Conservation (phyloP, 2,888 invertebrate genomes). For the Augochlorella aurata region DNA sequence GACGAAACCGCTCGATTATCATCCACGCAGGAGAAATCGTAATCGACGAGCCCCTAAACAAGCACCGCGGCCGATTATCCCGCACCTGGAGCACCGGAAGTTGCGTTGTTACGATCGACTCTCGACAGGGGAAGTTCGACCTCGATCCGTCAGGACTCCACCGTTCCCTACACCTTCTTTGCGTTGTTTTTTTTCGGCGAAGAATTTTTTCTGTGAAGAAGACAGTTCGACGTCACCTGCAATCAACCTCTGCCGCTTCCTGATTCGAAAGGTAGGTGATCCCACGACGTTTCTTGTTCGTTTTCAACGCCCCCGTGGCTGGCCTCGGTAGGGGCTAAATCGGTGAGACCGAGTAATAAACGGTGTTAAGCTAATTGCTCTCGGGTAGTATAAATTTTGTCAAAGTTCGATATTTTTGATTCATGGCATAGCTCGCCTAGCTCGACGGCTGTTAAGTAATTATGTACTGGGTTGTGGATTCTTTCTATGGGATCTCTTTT, state of each 20-base stretch:
- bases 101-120: conserved; percentile 21
- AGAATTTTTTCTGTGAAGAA: conserved; percentile 17
- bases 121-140: conserved; percentile 21
- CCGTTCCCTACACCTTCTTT: background rate
- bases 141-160: background rate
- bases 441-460: background rate
- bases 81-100: conserved; percentile 26
- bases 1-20: conserved; percentile 19
- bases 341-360: background rate
- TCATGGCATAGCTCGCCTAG: background rate
- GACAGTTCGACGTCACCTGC: too few relatives aligned
- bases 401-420: background rate
- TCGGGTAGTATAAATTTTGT: background rate
- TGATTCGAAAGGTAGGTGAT: conserved; percentile 23
- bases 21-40: background rate
- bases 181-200: background rate
- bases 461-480: background rate
- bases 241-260: background rate
- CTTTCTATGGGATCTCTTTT: background rate
- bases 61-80: background rate
- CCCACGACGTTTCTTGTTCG: background rate
- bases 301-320: background rate
- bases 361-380: background rate
- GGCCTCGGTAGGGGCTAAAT: too few relatives aligned
- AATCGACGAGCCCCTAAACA: background rate